Evolutionary conservation across 2,113 vertebrate genomes (phyloP).

Genomic region (Cyrtonyx montezumae): DNA sequence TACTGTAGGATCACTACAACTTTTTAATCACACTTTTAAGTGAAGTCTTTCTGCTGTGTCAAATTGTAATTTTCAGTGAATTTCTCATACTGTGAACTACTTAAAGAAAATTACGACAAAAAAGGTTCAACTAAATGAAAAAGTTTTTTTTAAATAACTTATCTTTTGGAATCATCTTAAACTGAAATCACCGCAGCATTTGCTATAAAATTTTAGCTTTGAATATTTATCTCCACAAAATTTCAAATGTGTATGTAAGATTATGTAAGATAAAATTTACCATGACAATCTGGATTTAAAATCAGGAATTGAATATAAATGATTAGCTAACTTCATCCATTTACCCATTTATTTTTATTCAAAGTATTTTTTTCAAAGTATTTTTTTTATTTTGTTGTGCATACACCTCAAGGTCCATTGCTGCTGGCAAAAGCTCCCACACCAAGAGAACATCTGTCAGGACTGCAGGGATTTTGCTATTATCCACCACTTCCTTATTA

Average conservation of each 20-base stretch:
- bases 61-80: neutral
- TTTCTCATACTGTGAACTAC: neutral
- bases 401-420: neutral
- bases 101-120: neutral
- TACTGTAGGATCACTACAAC: neutral
- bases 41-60: neutral
- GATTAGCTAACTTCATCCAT: neutral
- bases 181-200: neutral
- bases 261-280: neutral
- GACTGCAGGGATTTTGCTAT: conserved; percentile 42
- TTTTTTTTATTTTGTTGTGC: conserved; percentile 23
- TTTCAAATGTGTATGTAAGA: neutral
- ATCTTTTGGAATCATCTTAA: neutral
- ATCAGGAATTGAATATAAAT: neutral
- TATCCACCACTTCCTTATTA: conserved; percentile 44
- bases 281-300: conserved; percentile 3
- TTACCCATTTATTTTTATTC: conserved; percentile 29
- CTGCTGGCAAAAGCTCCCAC: neutral
- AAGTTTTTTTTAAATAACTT: neutral
- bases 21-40: neutral
- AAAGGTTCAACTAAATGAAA: neutral
- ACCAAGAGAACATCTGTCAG: conserved; percentile 66
- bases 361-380: neutral
- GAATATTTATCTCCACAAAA: neutral
- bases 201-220: neutral